phyloP scores from a whole-genome alignment of 53 echinoderm and acorn worm genomes.

The Mesocentrotus franciscanus region DNA sequence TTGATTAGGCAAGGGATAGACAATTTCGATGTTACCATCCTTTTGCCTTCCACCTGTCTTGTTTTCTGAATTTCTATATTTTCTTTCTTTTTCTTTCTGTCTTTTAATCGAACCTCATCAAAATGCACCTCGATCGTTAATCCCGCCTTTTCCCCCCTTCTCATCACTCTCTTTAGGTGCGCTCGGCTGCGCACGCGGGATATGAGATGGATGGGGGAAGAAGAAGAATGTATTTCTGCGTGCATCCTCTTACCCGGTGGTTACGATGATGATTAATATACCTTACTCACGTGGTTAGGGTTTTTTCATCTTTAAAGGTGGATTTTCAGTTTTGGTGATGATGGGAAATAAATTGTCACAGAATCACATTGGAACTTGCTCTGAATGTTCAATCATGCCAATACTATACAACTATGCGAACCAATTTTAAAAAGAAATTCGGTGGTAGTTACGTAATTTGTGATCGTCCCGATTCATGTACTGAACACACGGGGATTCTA shows the following conservation, averaged over 20 bases:
- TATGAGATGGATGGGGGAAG: constrained; percentile 23
- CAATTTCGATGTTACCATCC: constrained; percentile 64
- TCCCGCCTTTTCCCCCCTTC: constrained; percentile 30
- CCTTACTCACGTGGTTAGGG: not conserved
- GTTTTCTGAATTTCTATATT: constrained; percentile 63
- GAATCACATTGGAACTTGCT: not conserved
- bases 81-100: constrained; percentile 38
- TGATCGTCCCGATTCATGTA: too few species aligned
- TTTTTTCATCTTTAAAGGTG: constrained; percentile 3
- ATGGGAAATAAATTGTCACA: not conserved
- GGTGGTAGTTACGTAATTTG: too few species aligned
- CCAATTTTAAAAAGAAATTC: too few species aligned
- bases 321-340: not conserved
- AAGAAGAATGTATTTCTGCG: constrained; percentile 30
- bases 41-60: constrained; percentile 62
- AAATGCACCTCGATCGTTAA: constrained; percentile 59
- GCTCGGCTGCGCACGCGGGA: constrained; percentile 48
- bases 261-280: constrained; percentile 27
- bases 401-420: not conserved
- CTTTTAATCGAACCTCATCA: constrained; percentile 60
- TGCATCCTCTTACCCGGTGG: not conserved
- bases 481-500: too few species aligned
- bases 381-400: not conserved
- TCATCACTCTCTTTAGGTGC: constrained; percentile 42
- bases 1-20: constrained; percentile 61